Conservation (phyloP, 2,113 vertebrate genomes). For the Sminthopsis crassicaudata region DNA sequence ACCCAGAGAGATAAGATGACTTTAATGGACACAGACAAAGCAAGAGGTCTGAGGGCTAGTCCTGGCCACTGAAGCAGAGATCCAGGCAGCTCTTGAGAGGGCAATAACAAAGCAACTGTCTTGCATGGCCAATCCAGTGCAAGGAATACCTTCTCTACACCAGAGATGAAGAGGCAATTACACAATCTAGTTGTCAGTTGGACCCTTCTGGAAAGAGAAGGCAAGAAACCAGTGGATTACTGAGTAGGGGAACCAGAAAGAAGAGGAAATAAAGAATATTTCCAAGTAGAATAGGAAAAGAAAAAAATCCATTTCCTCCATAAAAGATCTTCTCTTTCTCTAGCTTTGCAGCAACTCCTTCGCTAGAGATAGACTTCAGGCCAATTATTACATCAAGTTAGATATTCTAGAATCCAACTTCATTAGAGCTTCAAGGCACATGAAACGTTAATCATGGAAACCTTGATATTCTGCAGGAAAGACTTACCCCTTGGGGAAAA, state of each 20-base stretch:
- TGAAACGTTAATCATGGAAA: conserved; percentile 79
- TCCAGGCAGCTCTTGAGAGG: neutral
- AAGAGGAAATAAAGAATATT: neutral
- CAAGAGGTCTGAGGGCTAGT: conserved; percentile 18
- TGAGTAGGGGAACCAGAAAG: neutral
- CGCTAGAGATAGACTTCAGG: accelerated
- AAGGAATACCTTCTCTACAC: accelerated
- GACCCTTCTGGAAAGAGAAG: neutral
- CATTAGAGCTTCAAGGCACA: conserved; percentile 77
- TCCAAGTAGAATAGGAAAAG: neutral
- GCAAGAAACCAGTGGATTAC: too few relatives aligned
- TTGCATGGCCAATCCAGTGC: neutral
- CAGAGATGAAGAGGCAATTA: accelerated
- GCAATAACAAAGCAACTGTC: too few relatives aligned
- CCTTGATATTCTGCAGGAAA: conserved; percentile 83
- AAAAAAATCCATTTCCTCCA: neutral
- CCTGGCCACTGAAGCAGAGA: neutral
- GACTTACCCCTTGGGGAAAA: conserved; percentile 76
- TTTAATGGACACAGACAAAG: neutral
- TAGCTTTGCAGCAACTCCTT: neutral
- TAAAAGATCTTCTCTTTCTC: neutral
- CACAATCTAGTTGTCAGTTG: neutral
- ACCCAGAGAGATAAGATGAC: neutral
- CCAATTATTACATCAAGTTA: conserved; percentile 51
- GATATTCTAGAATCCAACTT: conserved; percentile 68